These are phyloP conservation scores for Stramonita haemastoma DNA, from an alignment of 2,888 invertebrate species.

Conservation along the genomic window DNA sequence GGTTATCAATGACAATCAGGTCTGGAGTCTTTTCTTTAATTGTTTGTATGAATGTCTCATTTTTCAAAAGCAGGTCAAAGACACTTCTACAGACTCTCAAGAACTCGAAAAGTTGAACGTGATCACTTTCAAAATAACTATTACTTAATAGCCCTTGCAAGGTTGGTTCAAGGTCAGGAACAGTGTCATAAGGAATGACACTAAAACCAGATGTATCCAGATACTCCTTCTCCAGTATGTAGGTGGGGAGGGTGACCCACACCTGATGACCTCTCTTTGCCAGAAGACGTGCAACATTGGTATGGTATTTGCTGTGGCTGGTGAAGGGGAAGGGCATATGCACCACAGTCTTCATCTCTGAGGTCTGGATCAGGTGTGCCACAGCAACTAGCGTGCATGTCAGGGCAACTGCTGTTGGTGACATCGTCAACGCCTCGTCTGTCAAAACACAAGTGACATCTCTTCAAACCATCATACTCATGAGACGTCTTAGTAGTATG, in stretches of 20 bases:
- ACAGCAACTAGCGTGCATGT: background rate
- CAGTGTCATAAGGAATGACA: background rate
- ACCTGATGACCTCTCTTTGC: background rate
- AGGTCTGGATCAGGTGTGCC: background rate
- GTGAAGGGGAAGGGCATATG: background rate
- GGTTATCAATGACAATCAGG: background rate
- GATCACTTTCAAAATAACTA: background rate
- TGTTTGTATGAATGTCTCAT: background rate
- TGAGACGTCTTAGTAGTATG: no score
- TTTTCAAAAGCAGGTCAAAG: background rate
- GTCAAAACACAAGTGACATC: no score
- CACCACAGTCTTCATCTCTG: background rate
- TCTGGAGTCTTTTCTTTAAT: background rate
- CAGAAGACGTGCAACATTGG: background rate
- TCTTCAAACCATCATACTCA: no score
- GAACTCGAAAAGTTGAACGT: background rate
- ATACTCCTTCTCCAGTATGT: background rate
- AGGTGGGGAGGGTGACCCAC: constrained; percentile 1
- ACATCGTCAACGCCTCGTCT: background rate
- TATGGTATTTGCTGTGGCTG: constrained; percentile 8
- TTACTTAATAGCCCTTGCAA: background rate
- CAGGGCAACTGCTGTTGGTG: background rate
- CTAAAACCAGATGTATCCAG: background rate
- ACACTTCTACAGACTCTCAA: background rate
- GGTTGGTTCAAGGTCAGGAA: background rate